A percentile compares a stretch with the other conserved stretches of the same genome.
These are phyloP conservation scores for Cylindroiulus punctatus DNA, from an alignment of 2,888 invertebrate species.

Conservation along the genomic window DNA sequence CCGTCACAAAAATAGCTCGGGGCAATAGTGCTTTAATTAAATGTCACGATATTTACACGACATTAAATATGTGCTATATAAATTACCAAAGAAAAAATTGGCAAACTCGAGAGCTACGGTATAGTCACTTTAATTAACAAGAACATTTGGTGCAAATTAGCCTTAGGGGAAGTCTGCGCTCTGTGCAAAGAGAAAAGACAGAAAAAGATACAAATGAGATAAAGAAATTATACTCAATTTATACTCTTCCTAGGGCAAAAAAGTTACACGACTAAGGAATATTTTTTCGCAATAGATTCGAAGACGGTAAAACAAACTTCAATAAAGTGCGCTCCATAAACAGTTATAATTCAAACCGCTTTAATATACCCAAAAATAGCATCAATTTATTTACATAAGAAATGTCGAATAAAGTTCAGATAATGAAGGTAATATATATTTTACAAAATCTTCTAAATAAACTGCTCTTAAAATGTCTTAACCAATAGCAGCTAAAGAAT, in stretches of 20 bases:
- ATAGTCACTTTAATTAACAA: slow-evolving; percentile 28
- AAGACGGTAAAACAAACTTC: not conserved
- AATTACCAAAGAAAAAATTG: not conserved
- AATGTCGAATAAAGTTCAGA: not conserved
- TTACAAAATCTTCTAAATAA: not conserved
- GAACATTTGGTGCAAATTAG: slow-evolving; percentile 15
- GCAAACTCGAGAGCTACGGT: not conserved
- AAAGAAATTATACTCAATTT: not conserved
- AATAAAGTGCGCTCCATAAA: slow-evolving; percentile 14
- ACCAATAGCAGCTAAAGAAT: not conserved
- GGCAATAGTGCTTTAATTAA: not conserved
- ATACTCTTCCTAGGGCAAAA: not conserved
- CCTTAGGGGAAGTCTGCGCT: not conserved
- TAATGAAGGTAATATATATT: not conserved
- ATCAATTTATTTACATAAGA: slow-evolving; percentile 45
- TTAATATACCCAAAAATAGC: slow-evolving; percentile 37
- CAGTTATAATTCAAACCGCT: slow-evolving; percentile 37
- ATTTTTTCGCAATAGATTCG: not conserved
- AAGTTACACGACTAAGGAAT: not conserved
- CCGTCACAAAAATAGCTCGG: not conserved
- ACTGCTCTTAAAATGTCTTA: not conserved
- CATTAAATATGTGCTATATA: not conserved
- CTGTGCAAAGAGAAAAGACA: slow-evolving; percentile 41
- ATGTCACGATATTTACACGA: not conserved
- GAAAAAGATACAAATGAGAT: not conserved